Evolutionary conservation across 2,113 vertebrate genomes (phyloP).

Genomic region (Uria lomvia): DNA sequence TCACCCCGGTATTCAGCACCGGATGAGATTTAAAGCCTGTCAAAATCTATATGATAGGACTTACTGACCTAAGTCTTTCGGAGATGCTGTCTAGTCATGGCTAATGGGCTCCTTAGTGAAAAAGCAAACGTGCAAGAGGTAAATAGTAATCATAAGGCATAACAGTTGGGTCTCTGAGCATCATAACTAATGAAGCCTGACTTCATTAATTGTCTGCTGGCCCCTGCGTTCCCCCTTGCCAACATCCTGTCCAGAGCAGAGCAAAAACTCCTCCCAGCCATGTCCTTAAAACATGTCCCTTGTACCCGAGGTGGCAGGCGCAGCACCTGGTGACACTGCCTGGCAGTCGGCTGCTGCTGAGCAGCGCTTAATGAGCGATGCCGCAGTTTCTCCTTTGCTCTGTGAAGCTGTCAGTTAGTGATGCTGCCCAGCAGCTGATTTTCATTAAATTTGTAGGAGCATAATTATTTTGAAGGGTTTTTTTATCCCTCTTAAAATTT

Average conservation of each 20-base stretch:
- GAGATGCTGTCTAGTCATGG: background rate
- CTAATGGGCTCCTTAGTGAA: background rate
- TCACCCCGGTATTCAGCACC: background rate
- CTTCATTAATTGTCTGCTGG: background rate
- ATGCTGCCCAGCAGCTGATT: background rate
- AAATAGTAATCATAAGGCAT: background rate
- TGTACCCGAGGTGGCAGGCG: background rate
- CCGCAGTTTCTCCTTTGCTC: background rate
- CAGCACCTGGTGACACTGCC: background rate
- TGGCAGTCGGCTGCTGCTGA: background rate
- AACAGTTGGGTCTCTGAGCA: background rate
- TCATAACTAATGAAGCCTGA: background rate
- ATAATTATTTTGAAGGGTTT: background rate
- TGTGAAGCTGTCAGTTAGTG: background rate
- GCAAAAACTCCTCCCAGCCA: background rate
- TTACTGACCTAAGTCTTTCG: background rate
- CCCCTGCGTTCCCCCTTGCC: background rate
- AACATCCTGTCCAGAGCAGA: background rate
- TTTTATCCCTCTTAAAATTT: background rate
- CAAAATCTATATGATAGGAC: background rate
- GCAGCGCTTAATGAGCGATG: accelerated
- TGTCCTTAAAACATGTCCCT: background rate
- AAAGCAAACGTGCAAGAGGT: background rate
- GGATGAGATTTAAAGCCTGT: background rate
- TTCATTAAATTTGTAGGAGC: background rate